Evolutionary conservation across 2,113 vertebrate genomes (phyloP).

Genomic region (Heterotilapia buettikoferi): DNA sequence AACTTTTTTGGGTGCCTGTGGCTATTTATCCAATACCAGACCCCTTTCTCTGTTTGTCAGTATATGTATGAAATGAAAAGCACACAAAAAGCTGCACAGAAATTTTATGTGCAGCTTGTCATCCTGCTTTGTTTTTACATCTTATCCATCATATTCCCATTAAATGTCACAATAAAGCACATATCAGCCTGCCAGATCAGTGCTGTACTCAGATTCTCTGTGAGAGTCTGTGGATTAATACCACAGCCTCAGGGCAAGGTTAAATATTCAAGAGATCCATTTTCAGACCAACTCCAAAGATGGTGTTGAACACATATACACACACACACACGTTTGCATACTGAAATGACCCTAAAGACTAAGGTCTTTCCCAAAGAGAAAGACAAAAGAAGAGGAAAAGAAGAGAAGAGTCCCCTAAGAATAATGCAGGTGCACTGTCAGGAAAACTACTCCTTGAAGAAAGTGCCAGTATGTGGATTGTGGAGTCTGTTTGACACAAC

Average conservation of each 20-base stretch:
- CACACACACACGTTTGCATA: neutral
- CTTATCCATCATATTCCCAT: neutral
- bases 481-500: neutral
- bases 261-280: conserved; percentile 51
- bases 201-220: neutral
- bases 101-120: neutral
- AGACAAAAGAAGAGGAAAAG: neutral
- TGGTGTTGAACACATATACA: neutral
- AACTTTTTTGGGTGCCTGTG: neutral
- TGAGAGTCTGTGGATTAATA: conserved; percentile 11
- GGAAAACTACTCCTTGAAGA: neutral
- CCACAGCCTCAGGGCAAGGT: conserved; percentile 12
- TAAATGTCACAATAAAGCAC: neutral
- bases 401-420: neutral
- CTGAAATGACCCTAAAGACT: neutral
- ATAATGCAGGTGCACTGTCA: neutral
- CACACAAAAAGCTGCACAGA: neutral
- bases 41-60: neutral
- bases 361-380: neutral
- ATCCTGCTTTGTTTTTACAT: neutral
- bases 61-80: neutral
- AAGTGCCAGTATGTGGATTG: neutral
- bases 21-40: neutral
- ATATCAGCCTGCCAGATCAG: neutral
- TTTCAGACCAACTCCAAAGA: conserved; percentile 38